Base-by-base conservation (phyloP, 2,888 invertebrate genomes). In the Nemotelus pantherinus region DNA sequence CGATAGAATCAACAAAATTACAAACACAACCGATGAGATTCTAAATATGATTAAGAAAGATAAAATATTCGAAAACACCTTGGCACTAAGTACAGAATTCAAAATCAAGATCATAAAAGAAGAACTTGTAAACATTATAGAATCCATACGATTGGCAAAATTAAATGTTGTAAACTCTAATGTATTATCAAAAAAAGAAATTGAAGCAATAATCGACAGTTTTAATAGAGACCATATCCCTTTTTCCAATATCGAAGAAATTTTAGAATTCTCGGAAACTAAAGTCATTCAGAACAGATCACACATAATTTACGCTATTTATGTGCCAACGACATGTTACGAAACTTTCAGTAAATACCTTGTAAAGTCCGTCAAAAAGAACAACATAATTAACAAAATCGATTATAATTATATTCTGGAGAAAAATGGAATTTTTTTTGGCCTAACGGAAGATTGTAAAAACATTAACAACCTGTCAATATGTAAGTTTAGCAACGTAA, bases 61-160 rank as follows among this genome's bases (percentile, higher is more conserved):
- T 10, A 58, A 25, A 9, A 10, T 5, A 10, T 58, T 58, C 1
- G 25, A 6, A 53, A 53, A 53, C 53, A n/a, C 63, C 5, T 43
- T 63, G 4, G 65, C 53, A 10, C 48, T 74, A 68, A 60, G 50
- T 44, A 68, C 74, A 67, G 58, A 78, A 78, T 77, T 57, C 9
- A 80, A 80, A 58, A 41, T 80, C 60, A 76, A 77, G 78, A 74
- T 79, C 25, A 41, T 80, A 53, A 80, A 78, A 70, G 80, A 79
- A 76, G 79, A 81, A 70, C 44, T 80, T 45, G 53, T 64, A 9
- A 79, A 79, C 57, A 67, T 79, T 53, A 76, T 78, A 67, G 76
- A 80, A 43, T 79, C 80, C 7, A 78, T 80, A 45, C 75, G 79
- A 76, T 80, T 77, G 79, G 80, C 78, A 55, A 80, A 80, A 72